These are phyloP conservation scores for Campopleginae sp. DNA, from an alignment of 2,888 invertebrate genomes.

Conservation along the genomic window DNA sequence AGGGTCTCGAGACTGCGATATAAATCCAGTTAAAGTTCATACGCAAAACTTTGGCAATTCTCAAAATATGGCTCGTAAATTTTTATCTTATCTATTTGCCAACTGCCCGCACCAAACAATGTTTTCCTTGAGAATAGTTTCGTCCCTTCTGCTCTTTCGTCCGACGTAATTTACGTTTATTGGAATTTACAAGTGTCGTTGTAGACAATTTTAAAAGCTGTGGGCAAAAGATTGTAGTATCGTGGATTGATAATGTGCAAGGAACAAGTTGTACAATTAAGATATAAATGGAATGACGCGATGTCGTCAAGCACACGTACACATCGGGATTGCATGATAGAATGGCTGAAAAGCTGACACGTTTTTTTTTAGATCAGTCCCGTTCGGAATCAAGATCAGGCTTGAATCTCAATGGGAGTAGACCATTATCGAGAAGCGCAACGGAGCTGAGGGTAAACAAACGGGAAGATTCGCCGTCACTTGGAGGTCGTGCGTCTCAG, in stretches of 20 bases:
- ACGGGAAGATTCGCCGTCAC: slow-evolving; percentile 86
- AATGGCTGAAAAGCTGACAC: not conserved
- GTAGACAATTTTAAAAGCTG: not conserved
- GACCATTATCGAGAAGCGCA: slow-evolving; percentile 92
- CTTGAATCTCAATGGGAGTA: slow-evolving; percentile 84
- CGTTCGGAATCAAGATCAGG: slow-evolving; percentile 78
- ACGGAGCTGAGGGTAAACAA: slow-evolving; percentile 88
- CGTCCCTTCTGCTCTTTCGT: not conserved
- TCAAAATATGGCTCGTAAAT: not conserved
- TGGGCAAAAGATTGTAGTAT: not conserved
- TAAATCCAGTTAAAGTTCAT: not conserved
- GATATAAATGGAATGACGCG: not conserved
- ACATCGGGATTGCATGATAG: not conserved
- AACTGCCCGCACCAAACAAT: not conserved
- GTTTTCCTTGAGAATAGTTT: not conserved
- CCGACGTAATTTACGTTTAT: not conserved
- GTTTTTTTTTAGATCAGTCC: slow-evolving; percentile 68
- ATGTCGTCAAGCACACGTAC: not conserved
- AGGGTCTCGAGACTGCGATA: not conserved
- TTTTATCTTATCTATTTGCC: slow-evolving; percentile 2
- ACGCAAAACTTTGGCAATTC: not conserved
- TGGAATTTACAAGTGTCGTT: not conserved
- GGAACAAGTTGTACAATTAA: not conserved
- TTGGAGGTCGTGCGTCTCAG: slow-evolving; percentile 76
- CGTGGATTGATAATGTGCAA: not conserved